Evolutionary conservation across 2,888 invertebrate genomes (phyloP).

Genomic region (Dione vanillae): DNA sequence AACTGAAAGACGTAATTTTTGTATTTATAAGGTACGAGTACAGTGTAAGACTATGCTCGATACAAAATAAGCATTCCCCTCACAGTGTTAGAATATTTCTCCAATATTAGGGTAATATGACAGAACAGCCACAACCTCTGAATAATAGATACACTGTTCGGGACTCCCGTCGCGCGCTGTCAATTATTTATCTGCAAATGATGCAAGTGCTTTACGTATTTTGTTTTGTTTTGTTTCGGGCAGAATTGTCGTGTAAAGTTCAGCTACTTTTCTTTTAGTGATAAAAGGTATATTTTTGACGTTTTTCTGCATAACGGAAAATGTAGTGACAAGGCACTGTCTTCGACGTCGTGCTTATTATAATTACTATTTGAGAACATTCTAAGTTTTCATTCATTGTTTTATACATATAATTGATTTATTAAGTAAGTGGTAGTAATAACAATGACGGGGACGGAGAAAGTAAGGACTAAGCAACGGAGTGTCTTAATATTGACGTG

Average conservation of each 20-base stretch:
- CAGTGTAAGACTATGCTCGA: constrained; percentile 1
- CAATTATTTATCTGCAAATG: constrained; percentile 82
- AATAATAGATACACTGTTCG: constrained; percentile 78
- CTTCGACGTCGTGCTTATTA: no score
- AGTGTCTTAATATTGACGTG: no score
- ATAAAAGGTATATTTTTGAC: no score
- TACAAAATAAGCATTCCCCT: constrained; percentile 60
- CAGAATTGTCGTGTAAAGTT: constrained; percentile 34
- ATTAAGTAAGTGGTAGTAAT: no score
- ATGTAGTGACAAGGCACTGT: no score
- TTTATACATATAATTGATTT: no score
- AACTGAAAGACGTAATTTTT: neutral
- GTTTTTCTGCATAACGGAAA: no score
- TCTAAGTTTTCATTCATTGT: no score
- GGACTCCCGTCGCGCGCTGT: constrained; percentile 68
- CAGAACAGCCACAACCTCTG: constrained; percentile 77
- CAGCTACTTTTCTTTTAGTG: neutral
- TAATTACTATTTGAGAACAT: no score
- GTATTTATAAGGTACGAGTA: constrained; percentile 10
- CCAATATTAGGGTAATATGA: constrained; percentile 80
- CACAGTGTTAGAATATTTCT: constrained; percentile 76
- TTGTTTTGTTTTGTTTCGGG: constrained; percentile 53
- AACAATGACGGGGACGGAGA: no score
- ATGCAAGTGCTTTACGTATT: constrained; percentile 66
- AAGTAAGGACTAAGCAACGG: no score